A percentile compares a stretch with the other conserved stretches of the same genome.
phyloP scores from a whole-genome alignment of 2,797 vertebrate genomes.

The Myoxocephalus aenaeus region DNA sequence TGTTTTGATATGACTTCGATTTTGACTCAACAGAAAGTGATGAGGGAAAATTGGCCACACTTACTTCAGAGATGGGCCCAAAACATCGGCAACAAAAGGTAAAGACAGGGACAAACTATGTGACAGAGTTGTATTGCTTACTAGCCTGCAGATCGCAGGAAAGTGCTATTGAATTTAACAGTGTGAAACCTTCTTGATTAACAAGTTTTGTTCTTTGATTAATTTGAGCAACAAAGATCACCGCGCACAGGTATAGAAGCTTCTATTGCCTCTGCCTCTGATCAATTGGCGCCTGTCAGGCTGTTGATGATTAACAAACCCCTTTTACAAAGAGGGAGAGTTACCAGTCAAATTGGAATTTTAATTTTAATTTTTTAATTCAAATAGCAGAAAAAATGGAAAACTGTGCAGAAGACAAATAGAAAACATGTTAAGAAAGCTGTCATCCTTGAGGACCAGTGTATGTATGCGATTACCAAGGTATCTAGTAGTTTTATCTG shows the following conservation, averaged over 20 bases:
- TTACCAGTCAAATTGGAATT: background rate
- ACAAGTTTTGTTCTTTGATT: slow-evolving; percentile 20
- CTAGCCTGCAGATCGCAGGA: background rate
- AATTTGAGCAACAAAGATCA: slow-evolving; percentile 18
- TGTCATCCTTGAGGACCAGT: background rate
- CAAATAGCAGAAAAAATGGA: background rate
- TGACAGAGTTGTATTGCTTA: slow-evolving; percentile 9
- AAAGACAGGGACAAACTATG: slow-evolving; percentile 25
- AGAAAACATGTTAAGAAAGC: background rate
- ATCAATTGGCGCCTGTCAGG: slow-evolving; percentile 1
- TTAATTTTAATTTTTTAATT: background rate
- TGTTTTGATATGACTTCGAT: slow-evolving; percentile 58
- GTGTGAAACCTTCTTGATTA: slow-evolving; percentile 19
- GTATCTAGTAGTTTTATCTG: background rate
- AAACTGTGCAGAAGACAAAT: background rate
- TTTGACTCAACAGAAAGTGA: slow-evolving; percentile 51
- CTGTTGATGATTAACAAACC: background rate
- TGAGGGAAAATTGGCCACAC: slow-evolving; percentile 46
- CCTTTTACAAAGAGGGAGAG: background rate
- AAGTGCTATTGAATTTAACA: slow-evolving; percentile 22
- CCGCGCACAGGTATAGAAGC: background rate
- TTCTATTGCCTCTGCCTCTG: background rate
- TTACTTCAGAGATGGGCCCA: slow-evolving; percentile 45
- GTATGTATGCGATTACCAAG: background rate
- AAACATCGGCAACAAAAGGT: slow-evolving; percentile 43